Base-by-base conservation (phyloP, 1,140 invertebrate genomes). In the Pogonomyrmex californicus region DNA sequence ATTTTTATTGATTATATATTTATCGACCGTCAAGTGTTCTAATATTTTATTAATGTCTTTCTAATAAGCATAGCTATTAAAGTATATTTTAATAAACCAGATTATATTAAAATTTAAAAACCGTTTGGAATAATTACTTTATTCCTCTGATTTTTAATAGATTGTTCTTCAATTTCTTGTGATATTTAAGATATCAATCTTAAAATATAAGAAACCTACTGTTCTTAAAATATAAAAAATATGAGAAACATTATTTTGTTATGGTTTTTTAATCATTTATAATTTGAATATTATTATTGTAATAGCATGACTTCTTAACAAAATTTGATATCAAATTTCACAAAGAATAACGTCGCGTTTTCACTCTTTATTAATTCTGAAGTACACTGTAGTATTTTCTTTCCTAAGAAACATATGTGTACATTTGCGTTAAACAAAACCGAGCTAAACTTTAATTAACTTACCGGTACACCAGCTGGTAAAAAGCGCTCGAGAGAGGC, bases 391-490 rank as follows among this genome's bases (percentile, higher is more conserved):
- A 36, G 33, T 36, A 33, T 51, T 49, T 58, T 58, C n/a, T 41
- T 44, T 30, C 60, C 12, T 23, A 41, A 41, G 49, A n/a, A 41
- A 33, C 17, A 14, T 10, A 12, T 54, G 12, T 51, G 2, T 51
- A 65, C n/a, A n/a, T 56, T 73, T 3, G 30, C 12, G n/a, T 75
- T 23, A n/a, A 47, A 38, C 23, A 33, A 76, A 44, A 33, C 4
- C 1, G 6, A 75, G 17, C 10, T 75, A 36, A 56, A 41, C 44
- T 41, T 76, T 60, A 3, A n/a, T 23, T 79, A 38, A 88, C 90
- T 96, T 96, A 98, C 98, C 92, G 98, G 97, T 76, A 98, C 97
- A 91, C 98, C 98, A 75, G 97, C 98, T 87, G 98, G 98, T 90
- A 98, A 96, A 95, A 98, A 98, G 86, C 98, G 96, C 94, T 98